phyloP scores from a whole-genome alignment of 2,113 vertebrate genomes.

The Scytalopus superciliaris region DNA sequence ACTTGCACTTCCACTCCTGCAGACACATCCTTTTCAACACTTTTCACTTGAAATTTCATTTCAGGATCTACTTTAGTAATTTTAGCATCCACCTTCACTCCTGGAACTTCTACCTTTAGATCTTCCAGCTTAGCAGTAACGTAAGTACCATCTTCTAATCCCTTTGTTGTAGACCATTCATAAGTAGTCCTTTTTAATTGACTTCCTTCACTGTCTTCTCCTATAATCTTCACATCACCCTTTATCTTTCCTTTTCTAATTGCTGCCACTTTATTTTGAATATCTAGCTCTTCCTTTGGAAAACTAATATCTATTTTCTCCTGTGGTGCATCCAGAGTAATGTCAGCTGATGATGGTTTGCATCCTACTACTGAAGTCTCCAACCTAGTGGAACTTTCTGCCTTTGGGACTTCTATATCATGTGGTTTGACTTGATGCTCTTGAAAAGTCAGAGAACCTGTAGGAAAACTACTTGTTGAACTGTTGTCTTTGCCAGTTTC shows the following conservation, averaged over 20 bases:
- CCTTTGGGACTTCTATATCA: not conserved
- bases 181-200: not conserved
- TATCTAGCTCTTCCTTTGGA: not conserved
- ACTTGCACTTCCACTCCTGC: conserved; percentile 34
- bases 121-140: conserved; percentile 37
- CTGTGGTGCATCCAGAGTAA: not conserved
- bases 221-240: not conserved
- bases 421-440: not conserved
- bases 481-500: not conserved
- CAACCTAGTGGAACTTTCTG: not conserved
- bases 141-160: not conserved
- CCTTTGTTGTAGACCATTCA: not conserved
- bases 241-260: not conserved
- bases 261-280: not conserved
- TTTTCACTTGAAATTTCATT: conserved; percentile 43
- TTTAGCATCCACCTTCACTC: not conserved
- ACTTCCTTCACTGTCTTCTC: conserved; percentile 10
- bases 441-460: not conserved
- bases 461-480: not conserved
- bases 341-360: not conserved
- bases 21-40: conserved; percentile 36
- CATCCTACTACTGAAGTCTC: not conserved
- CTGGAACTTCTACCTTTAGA: conserved; percentile 8
- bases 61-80: conserved; percentile 40
- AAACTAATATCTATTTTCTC: not conserved